Evolutionary conservation across 2,888 invertebrate species (phyloP).

Genomic region (Tholera decimalis): DNA sequence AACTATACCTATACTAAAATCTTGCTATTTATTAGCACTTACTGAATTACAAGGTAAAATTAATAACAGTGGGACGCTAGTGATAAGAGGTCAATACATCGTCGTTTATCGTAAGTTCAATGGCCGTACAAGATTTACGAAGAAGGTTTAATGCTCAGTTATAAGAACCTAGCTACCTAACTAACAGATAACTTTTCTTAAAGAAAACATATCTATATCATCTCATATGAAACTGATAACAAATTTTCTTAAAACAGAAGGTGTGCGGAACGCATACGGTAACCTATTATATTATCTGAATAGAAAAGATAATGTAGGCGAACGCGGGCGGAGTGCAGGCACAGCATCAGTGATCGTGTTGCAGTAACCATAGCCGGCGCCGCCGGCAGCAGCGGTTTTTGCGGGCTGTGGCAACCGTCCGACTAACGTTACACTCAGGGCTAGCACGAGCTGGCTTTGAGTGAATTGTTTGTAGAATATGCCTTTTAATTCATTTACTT

Average conservation of each 20-base stretch:
- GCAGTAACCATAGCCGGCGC: constrained; percentile 69
- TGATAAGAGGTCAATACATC: constrained; percentile 77
- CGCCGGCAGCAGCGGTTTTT: constrained; percentile 64
- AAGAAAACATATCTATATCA: no score
- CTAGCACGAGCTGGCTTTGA: not conserved
- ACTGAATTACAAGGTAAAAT: constrained; percentile 62
- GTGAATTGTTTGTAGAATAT: no score
- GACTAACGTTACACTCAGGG: constrained; percentile 62
- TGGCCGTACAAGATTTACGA: constrained; percentile 66
- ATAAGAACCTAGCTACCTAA: not conserved
- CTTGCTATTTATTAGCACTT: constrained; percentile 38
- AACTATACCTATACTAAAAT: constrained; percentile 14
- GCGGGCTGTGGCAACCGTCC: constrained; percentile 55
- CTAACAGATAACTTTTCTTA: not conserved
- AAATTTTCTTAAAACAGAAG: not conserved
- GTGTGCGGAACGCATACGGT: not conserved
- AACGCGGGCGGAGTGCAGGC: constrained; percentile 33
- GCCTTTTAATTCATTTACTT: no score
- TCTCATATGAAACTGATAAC: not conserved
- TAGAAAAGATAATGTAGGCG: not conserved
- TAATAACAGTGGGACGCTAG: constrained; percentile 54
- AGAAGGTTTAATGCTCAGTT: constrained; percentile 41
- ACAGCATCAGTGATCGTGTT: constrained; percentile 67
- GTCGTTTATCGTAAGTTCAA: constrained; percentile 65
- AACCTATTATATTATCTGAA: not conserved